Conservation (phyloP, 2,888 invertebrate genomes). For the Polydesmus complanatus region DNA sequence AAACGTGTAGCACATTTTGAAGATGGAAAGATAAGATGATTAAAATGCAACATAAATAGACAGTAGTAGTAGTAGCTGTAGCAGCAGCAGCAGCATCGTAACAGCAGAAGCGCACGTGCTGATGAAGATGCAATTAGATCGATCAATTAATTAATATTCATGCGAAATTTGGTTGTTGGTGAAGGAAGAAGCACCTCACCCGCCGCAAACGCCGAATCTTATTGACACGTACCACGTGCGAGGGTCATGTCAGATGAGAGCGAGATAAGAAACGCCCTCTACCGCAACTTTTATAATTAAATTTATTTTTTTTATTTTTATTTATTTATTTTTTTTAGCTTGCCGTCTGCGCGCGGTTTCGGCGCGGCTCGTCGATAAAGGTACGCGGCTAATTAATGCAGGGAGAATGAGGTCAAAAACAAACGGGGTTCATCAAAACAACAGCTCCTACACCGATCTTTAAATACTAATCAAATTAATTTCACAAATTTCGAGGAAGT, state of each 20-base stretch:
- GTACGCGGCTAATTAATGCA: too few species aligned
- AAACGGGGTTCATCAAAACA: too few species aligned
- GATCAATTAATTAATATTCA: background rate
- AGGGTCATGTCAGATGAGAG: background rate
- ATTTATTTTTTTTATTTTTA: background rate
- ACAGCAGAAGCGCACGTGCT: background rate
- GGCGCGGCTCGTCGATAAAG: too few species aligned
- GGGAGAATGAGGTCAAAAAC: too few species aligned
- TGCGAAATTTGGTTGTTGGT: background rate
- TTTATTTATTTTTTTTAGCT: background rate
- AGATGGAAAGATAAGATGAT: too few species aligned
- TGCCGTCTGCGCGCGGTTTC: background rate
- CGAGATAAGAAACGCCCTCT: background rate
- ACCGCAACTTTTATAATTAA: background rate
- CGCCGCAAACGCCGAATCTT: background rate
- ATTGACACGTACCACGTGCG: background rate
- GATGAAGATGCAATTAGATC: background rate
- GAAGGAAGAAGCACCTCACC: background rate
- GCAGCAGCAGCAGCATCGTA: too few species aligned
- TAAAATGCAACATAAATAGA: too few species aligned
- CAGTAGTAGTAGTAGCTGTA: too few species aligned
- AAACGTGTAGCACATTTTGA: too few species aligned
- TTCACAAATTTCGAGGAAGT: too few species aligned
- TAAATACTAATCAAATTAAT: too few species aligned
- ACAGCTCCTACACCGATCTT: too few species aligned